These are phyloP conservation scores for Tursiops truncatus DNA, from an alignment of 2,113 vertebrate genomes.

Conservation along the genomic window DNA sequence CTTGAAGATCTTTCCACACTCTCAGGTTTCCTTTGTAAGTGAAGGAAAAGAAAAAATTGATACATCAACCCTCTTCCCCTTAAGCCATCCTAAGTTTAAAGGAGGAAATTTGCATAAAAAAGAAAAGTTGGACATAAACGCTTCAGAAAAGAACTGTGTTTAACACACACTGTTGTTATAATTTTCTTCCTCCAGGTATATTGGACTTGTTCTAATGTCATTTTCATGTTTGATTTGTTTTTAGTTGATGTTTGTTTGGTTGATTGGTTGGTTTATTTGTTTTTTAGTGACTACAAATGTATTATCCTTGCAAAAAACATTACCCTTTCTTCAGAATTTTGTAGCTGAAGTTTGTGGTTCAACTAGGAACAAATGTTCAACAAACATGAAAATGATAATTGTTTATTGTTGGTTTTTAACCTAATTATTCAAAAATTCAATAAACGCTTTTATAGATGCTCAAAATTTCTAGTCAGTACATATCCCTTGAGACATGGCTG, in stretches of 20 bases:
- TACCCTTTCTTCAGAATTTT: constrained; percentile 52
- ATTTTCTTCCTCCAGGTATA: background rate
- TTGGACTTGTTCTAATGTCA: background rate
- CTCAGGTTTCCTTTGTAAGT: background rate
- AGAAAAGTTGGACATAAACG: background rate
- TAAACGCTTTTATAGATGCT: constrained; percentile 54
- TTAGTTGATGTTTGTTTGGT: background rate
- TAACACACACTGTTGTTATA: background rate
- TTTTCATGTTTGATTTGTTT: constrained; percentile 41
- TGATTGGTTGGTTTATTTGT: background rate
- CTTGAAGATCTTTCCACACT: background rate
- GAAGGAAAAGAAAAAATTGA: constrained; percentile 6
- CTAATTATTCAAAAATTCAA: constrained; percentile 69
- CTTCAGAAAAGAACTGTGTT: background rate
- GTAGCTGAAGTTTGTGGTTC: constrained; percentile 38
- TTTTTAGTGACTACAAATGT: background rate
- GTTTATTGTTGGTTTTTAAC: constrained; percentile 57
- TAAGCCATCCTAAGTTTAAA: background rate
- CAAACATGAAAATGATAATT: constrained; percentile 59
- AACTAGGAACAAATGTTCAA: constrained; percentile 59
- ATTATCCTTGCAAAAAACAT: constrained; percentile 17
- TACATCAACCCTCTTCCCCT: background rate
- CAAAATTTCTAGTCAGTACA: constrained; percentile 68
- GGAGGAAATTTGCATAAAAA: background rate
- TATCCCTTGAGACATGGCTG: constrained; percentile 50